A percentile compares a stretch with the other conserved stretches of the same genome.
phyloP scores from a whole-genome alignment of 2,888 invertebrate species.

The Latrodectus hesperus region DNA sequence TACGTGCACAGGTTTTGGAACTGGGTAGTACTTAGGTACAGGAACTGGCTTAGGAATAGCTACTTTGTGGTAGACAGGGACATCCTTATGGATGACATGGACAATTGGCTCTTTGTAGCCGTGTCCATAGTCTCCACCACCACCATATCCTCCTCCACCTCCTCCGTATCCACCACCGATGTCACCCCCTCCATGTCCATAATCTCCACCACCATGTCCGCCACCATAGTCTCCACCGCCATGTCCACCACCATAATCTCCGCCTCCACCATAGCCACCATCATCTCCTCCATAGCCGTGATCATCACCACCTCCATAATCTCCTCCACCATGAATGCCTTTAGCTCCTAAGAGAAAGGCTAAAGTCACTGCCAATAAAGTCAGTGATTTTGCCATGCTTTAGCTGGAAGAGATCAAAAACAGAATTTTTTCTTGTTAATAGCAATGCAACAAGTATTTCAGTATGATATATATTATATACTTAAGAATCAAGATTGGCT shows the following conservation, averaged over 20 bases:
- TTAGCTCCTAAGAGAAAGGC: constrained; percentile 56
- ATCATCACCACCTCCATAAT: constrained; percentile 40
- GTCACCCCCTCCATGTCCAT: constrained; percentile 84
- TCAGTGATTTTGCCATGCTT: constrained; percentile 64
- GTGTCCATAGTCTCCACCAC: constrained; percentile 54
- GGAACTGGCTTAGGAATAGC: constrained; percentile 71
- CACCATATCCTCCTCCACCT: constrained; percentile 43
- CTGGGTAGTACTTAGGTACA: constrained; percentile 71
- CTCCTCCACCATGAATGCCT: constrained; percentile 42
- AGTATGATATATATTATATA: too few relatives aligned
- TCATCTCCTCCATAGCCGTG: constrained; percentile 37
- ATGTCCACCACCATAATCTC: constrained; percentile 78
- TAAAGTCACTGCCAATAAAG: constrained; percentile 56
- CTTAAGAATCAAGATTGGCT: too few relatives aligned
- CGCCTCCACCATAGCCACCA: constrained; percentile 39
- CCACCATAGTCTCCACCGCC: constrained; percentile 67
- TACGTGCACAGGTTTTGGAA: constrained; percentile 71
- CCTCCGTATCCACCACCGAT: constrained; percentile 79
- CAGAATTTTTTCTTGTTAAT: too few relatives aligned
- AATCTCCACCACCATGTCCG: constrained; percentile 73
- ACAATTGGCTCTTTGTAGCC: constrained; percentile 67
- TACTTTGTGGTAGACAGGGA: constrained; percentile 70
- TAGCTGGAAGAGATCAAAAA: constrained; percentile 8
- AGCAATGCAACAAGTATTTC: too few relatives aligned
- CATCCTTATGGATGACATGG: constrained; percentile 69